Evolutionary conservation across 1,140 invertebrate species (phyloP).

Genomic region (Polypedilum pembai): DNA sequence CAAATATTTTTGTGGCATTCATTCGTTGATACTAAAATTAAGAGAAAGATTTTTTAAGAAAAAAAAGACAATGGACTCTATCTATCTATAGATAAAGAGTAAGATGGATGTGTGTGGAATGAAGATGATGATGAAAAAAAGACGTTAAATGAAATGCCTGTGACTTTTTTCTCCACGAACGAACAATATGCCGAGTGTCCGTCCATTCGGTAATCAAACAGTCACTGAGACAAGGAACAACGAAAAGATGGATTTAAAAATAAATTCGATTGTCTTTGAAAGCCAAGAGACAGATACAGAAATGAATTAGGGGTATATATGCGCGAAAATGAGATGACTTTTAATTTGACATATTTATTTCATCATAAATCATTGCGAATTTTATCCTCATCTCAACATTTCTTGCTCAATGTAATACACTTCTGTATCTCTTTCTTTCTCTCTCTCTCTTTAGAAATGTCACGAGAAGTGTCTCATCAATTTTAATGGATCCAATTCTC

Average conservation of each 20-base stretch:
- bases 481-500: neutral
- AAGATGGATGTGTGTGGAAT: neutral
- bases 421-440: neutral
- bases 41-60: neutral
- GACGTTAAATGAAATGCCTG: neutral
- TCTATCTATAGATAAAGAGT: neutral
- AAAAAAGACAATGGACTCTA: slow-evolving; percentile 19
- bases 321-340: neutral
- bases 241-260: slow-evolving; percentile 25
- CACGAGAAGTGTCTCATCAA: slow-evolving; percentile 6
- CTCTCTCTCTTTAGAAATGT: neutral
- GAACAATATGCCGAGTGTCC: neutral
- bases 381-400: neutral
- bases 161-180: neutral
- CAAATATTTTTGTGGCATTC: neutral
- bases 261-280: slow-evolving; percentile 21
- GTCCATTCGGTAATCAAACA: slow-evolving; percentile 17
- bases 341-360: neutral
- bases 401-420: neutral
- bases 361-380: neutral
- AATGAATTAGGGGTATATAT: neutral
- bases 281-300: neutral
- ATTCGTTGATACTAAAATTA: no score
- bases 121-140: neutral
- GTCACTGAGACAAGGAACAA: neutral